Evolutionary conservation across 2,113 vertebrate genomes (phyloP), one percentile per base, ranked within the genome.

Genomic region (Solea solea): DNA sequence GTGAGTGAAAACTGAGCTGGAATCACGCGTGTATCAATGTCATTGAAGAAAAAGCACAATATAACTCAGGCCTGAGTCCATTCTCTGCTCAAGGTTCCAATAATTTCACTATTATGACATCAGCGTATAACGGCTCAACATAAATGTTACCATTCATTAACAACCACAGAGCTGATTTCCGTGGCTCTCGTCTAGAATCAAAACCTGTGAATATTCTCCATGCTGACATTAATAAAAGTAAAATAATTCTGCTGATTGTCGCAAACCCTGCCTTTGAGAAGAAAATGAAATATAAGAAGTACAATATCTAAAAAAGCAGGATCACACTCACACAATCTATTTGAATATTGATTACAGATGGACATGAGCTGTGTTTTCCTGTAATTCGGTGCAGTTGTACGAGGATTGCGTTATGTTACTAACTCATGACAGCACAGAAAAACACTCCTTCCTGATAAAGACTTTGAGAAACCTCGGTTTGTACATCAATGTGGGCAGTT

Each of bases 91-190:
- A 21, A 21, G 21, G 21, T 21, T 21, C 21, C 21, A 21, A 21
- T 21, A 21, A 21, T 21, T 66, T 72, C n/a, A 46, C 10, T 55
- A 44, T 42, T 28, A 10, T 62, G 42, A 66, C 59, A 61, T 50
- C 15, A 25, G 0, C 40, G 15, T 12, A 5, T 12, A 40, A 51
- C 34, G 10, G 45, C 11, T 11, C 2, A 34, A 34, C 34, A 34
- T 34, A 3, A 34, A 4, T 34, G 3, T 34, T 34, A 39, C 60
- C 1, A 25, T 46, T 44, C 39, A 58, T 12, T 2, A 10, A 44
- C 7, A 44, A 66, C 15, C 15, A 41, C 15, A 74, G 25, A 61
- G 55, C 7, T 7, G 8, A 48, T 51, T 69, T 51, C n/a, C 53
- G 56, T 41, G 45, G 44, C 27, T 76, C 48, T 59, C 5, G 13